A percentile compares a stretch with the other conserved stretches of the same genome.
These are phyloP conservation scores for Masticophis lateralis DNA, from an alignment of 2,797 vertebrate species.

Conservation along the genomic window DNA sequence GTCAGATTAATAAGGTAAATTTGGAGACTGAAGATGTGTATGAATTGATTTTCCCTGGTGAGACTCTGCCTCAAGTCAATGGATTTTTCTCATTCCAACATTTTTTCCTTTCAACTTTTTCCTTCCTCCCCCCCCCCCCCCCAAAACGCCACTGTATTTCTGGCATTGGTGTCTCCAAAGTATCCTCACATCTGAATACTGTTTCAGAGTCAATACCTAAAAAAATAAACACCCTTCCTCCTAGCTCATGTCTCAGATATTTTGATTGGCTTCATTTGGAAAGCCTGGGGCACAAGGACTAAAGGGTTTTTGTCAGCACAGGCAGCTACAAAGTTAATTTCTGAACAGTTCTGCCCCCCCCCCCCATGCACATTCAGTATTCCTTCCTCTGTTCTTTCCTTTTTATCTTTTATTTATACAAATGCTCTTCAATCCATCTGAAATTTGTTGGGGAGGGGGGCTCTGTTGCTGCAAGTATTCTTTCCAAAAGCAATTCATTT, in stretches of 20 bases:
- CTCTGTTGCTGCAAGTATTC: neutral
- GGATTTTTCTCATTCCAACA: rapidly evolving
- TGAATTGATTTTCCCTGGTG: rapidly evolving
- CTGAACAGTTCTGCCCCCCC: conserved; percentile 11
- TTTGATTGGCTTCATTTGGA: conserved; percentile 53
- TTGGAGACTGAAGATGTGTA: neutral
- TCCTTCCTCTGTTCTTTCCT: neutral
- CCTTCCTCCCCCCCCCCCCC: too few species aligned
- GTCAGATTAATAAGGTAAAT: rapidly evolving
- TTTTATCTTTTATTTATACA: neutral
- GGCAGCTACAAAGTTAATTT: conserved; percentile 36
- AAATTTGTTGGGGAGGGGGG: neutral
- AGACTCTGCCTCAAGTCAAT: neutral
- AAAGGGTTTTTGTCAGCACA: conserved; percentile 56
- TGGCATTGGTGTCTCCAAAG: neutral
- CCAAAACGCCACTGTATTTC: neutral
- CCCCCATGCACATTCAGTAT: neutral
- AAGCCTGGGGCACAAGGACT: conserved; percentile 15
- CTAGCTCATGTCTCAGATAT: conserved; percentile 35
- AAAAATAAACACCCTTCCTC: conserved; percentile 33
- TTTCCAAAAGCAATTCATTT: neutral
- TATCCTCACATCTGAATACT: neutral
- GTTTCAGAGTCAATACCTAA: conserved; percentile 16
- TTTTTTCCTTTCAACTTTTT: neutral
- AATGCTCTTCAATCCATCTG: neutral